These are phyloP conservation scores for Sebastes hubbsi DNA, from an alignment of 2,797 vertebrate genomes.

Conservation along the genomic window DNA sequence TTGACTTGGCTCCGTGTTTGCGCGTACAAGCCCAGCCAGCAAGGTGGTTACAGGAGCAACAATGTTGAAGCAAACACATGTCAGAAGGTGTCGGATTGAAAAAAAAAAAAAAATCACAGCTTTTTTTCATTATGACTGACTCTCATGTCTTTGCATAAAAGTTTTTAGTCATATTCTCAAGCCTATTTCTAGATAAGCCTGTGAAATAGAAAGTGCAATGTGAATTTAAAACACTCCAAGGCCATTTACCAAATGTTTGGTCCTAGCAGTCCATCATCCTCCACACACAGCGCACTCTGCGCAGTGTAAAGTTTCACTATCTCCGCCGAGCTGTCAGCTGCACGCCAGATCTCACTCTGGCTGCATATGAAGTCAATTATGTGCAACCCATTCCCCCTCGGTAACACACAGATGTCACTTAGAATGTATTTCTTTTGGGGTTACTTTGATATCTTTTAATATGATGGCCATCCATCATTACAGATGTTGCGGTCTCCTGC, in stretches of 20 bases:
- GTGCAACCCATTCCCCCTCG: slow-evolving; percentile 54
- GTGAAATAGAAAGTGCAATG: slow-evolving; percentile 14
- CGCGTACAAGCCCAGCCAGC: slow-evolving; percentile 66
- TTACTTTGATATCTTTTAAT: slow-evolving; percentile 65
- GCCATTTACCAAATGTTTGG: slow-evolving; percentile 24
- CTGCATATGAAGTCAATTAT: slow-evolving; percentile 75
- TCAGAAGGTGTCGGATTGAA: slow-evolving; percentile 54
- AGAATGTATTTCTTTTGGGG: slow-evolving; percentile 67
- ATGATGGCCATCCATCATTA: slow-evolving; percentile 73
- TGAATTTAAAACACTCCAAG: neutral
- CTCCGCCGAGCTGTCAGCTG: slow-evolving; percentile 66
- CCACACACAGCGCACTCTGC: slow-evolving; percentile 12
- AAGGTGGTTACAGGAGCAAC: slow-evolving; percentile 75
- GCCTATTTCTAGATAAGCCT: neutral
- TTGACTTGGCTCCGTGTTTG: slow-evolving; percentile 74
- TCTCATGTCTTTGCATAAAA: neutral
- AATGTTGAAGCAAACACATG: slow-evolving; percentile 59
- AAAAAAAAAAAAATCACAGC: slow-evolving; percentile 31
- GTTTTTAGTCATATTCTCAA: neutral
- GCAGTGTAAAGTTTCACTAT: slow-evolving; percentile 55
- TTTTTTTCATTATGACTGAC: slow-evolving; percentile 13
- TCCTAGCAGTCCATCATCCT: slow-evolving; percentile 35
- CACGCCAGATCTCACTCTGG: slow-evolving; percentile 59
- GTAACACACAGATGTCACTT: slow-evolving; percentile 71
- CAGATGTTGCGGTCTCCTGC: slow-evolving; percentile 60